Base-by-base conservation (phyloP, 1,140 invertebrate genomes). In the Saccostrea cuccullata region DNA sequence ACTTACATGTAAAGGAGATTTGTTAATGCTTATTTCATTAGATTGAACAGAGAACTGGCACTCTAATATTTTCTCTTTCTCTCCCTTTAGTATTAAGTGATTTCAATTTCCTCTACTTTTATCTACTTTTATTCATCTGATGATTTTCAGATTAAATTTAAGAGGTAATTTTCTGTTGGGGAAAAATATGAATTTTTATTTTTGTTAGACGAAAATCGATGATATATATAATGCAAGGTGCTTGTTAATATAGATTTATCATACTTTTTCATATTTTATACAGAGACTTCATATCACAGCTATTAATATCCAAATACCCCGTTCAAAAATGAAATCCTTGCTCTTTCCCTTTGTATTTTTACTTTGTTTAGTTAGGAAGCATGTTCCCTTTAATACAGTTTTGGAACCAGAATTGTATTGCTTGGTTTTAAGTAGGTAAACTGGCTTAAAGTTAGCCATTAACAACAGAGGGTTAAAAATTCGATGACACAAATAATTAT, bases 341-440 rank as follows among this genome's bases (percentile, higher is more conserved):
- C 70, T 77, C 26, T 26, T 36, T 77, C 70, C 30, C 70, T 36
- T 36, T 77, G 23, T 77, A 36, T 30, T 30, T 47, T 77, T 77
- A 30, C 30, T 30, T 17, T 77, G 70, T 77, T 36, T 77, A 77
- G 70, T 77, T 77, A 77, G 70, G 30, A 77, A 77, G 70, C 70
- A 77, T 77, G 70, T 77, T 77, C 26, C 70, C 70, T 12, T 26
- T 77, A 47, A 47, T 47, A 36, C 70, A 77, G 12, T 36, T 30
- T 77, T 77, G 70, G 30, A 73, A 77, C 70, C 70, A 30, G 70
- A 36, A 77, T 77, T 77, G n/a, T 64, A 64, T 64, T 77, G 70
- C 23, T 77, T 77, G 70, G 70, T 77, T 77, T 77, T 30, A 77
- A 77, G 70, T 77, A 77, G 70, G 70, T 77, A 77, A 11, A 77